Evolutionary conservation across 2,888 invertebrate species (phyloP), one percentile per base, ranked within the genome.

Genomic region (Hololepta plana): DNA sequence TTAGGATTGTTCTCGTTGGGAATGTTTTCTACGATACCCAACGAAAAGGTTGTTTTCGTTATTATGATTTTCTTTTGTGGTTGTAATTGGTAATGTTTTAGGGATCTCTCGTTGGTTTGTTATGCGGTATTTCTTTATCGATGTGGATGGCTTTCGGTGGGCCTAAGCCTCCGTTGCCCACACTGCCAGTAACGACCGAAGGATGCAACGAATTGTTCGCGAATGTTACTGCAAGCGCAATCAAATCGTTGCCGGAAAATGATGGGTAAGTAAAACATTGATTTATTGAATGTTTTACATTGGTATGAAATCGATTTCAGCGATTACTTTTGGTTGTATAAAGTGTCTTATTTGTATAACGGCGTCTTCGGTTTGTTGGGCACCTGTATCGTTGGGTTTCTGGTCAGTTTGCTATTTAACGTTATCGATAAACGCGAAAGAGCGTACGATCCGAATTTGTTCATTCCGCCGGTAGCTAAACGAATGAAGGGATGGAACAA

Each of bases 91-190:
- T 17, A 17, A 17, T 7, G n/a, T 53, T 55, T 4, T 51, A 73
- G 71, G 87, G 87, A 15, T 74, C 72, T 1, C 57, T 79, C 8
- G 42, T 58, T 6, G 84, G 75, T 0, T 51, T 82, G 2, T 22
- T 71, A 0, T 42, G 55, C 4, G 75, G 82, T 0, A 58, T 88
- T 32, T 53, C 60, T 0, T 44, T 81, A 27, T 70, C 75, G 2
- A 58, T 87, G 23, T 85, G 82, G 82, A 73, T 88, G 38, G 85
- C 81, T 26, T 81, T 90, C 46, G 85, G 85, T 0, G 67, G 70
- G 3, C 74, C 84, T 0, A 73, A 73, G 37, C 79, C 81, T 1
- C 50, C 60, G 0, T 46, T 65, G 2, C 49, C 52, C 4, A 59
- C 52, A 25, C 44, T 80, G 20, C 64, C 70, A 1, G 57, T 72